Base-by-base conservation (phyloP, 1,140 invertebrate species). In the Drosophila cardini region DNA sequence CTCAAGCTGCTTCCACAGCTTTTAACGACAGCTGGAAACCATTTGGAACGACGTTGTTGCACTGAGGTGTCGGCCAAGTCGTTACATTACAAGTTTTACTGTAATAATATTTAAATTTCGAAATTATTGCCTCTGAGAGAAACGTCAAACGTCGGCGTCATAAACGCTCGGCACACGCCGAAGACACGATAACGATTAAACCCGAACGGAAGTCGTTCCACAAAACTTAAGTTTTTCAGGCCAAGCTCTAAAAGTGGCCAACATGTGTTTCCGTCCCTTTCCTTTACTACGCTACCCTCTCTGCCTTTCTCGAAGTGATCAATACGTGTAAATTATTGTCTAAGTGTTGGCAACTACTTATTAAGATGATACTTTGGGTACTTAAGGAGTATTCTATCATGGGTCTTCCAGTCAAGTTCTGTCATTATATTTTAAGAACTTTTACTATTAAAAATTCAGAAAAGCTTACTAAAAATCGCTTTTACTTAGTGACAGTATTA, bases 11-110 rank as follows among this genome's bases (percentile, higher is more conserved):
- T 40, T 13, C n/a, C 38, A 13, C 21, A 40, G 13, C 55, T 42
- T 53, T 73, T 86, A 75, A 85, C 63, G 81, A 86, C 78, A 72
- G 72, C 63, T 72, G 80, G 16, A 34, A 36, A 26, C 63, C 78
- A 43, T 74, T 81, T 42, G 21, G 74, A 65, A 55, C 56, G 61
- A 53, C 38, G 72, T 26, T 38, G 69, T 62, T 53, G 74, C 60
- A 63, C 30, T 16, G 57, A 79, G 73, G 81, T 85, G 81, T 80
- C 48, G 64, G 53, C 58, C 81, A 61, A 77, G 65, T 85, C 82
- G 53, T 68, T 62, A 65, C 65, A 71, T 70, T 74, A 78, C 65
- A 81, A 50, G 78, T 57, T 60, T 67, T 55, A 62, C 81, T 73
- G 76, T 70, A 48, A 67, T 67, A 71, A 56, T 84, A 80, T 84